These are phyloP conservation scores for Merodon equestris DNA, from an alignment of 2,888 invertebrate genomes.

Conservation along the genomic window DNA sequence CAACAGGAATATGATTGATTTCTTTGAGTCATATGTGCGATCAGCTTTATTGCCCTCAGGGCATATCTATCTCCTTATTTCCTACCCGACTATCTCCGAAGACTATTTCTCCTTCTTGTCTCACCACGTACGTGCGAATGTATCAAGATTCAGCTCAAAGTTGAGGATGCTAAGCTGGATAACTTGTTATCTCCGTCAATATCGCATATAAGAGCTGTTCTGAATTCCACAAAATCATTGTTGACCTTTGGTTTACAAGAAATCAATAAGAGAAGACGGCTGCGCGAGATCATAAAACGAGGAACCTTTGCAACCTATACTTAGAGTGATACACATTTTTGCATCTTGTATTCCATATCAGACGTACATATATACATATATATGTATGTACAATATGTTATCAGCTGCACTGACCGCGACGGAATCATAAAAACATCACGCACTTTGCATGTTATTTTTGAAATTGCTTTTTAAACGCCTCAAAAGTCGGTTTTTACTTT, in stretches of 20 bases:
- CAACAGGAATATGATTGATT: constrained; percentile 62
- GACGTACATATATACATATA: too few relatives aligned
- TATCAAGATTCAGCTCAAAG: too few relatives aligned
- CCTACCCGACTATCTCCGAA: constrained; percentile 7
- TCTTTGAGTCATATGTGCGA: constrained; percentile 50
- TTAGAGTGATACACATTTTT: constrained; percentile 37
- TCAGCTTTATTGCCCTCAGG: constrained; percentile 59
- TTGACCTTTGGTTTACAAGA: too few relatives aligned
- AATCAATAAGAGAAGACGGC: too few relatives aligned
- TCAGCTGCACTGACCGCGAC: constrained; percentile 27
- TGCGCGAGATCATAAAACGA: too few relatives aligned
- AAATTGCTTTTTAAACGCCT: constrained; percentile 61
- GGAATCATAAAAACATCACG: constrained; percentile 1
- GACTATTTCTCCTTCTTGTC: constrained; percentile 19
- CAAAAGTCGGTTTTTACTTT: constrained; percentile 27
- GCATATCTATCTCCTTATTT: constrained; percentile 60
- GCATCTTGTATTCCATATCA: constrained; percentile 31
- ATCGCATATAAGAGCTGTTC: too few relatives aligned
- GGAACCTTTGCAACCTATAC: too few relatives aligned
- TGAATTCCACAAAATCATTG: too few relatives aligned
- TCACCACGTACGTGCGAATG: too few relatives aligned
- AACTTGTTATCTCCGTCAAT: too few relatives aligned
- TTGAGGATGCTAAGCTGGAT: too few relatives aligned
- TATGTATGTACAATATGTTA: too few relatives aligned
- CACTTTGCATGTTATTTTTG: constrained; percentile 17